These are phyloP conservation scores for Pangasianodon hypophthalmus DNA, from an alignment of 2,113 vertebrate species.

Conservation along the genomic window DNA sequence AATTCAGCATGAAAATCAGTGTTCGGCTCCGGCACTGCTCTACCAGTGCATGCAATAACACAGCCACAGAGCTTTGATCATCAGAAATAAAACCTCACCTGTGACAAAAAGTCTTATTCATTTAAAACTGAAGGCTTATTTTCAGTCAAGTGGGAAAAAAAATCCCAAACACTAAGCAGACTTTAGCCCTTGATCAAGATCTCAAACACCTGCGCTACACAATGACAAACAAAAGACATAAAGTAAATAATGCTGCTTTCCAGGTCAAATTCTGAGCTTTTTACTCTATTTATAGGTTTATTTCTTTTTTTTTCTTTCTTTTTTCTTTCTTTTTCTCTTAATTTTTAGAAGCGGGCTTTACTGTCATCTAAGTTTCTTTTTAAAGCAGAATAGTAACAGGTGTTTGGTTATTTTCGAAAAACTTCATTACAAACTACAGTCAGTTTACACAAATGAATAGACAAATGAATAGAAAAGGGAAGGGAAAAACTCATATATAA, in stretches of 20 bases:
- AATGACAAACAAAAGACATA: constrained; percentile 4
- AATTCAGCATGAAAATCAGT: neutral
- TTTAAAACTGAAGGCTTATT: neutral
- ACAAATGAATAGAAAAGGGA: neutral
- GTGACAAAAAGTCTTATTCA: neutral
- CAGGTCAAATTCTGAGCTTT: neutral
- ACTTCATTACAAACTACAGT: neutral
- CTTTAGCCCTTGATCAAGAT: neutral
- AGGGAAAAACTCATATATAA: neutral
- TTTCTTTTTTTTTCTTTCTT: no score
- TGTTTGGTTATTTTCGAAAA: neutral
- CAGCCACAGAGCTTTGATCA: constrained; percentile 18
- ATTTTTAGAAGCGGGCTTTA: constrained; percentile 11
- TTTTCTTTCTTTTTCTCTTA: neutral
- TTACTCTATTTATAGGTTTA: neutral
- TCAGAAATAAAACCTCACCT: constrained; percentile 11
- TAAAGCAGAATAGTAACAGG: neutral
- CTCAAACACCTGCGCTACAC: neutral
- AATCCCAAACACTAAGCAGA: neutral
- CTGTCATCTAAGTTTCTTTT: neutral
- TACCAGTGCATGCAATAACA: neutral
- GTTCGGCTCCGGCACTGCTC: neutral
- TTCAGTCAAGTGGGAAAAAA: neutral
- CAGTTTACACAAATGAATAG: neutral
- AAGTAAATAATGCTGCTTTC: neutral